These are phyloP conservation scores for Eilema griseolum DNA, from an alignment of 2,888 invertebrate genomes.

Conservation along the genomic window DNA sequence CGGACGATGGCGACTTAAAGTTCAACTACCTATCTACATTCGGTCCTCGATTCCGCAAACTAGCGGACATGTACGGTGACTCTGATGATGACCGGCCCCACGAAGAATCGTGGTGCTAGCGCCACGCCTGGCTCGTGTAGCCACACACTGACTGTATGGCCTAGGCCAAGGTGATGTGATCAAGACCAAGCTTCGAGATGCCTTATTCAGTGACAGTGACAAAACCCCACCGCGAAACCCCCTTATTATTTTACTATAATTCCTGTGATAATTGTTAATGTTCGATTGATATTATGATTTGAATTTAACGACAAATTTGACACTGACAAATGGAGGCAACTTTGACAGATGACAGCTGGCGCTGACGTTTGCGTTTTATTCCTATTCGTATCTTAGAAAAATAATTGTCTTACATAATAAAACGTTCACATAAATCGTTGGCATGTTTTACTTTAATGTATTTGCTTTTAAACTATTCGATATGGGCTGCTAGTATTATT, in stretches of 20 bases:
- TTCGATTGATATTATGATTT: slow-evolving; percentile 34
- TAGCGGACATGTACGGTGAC: slow-evolving; percentile 98
- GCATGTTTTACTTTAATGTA: slow-evolving; percentile 11
- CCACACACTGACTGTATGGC: slow-evolving; percentile 58
- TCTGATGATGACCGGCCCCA: slow-evolving; percentile 93
- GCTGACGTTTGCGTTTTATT: slow-evolving; percentile 22
- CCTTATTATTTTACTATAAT: slow-evolving; percentile 22
- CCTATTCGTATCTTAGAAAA: neutral
- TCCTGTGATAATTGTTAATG: slow-evolving; percentile 62
- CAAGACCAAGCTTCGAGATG: slow-evolving; percentile 66
- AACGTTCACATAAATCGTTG: slow-evolving; percentile 11
- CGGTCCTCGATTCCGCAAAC: slow-evolving; percentile 97
- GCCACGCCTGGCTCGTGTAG: slow-evolving; percentile 83
- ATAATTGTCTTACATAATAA: slow-evolving; percentile 11
- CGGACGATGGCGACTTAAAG: slow-evolving; percentile 96
- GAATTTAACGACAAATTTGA: slow-evolving; percentile 28
- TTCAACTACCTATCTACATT: slow-evolving; percentile 98
- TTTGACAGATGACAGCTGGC: slow-evolving; percentile 20
- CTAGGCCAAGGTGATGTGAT: slow-evolving; percentile 47
- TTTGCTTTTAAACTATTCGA: slow-evolving; percentile 10
- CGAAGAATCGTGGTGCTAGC: slow-evolving; percentile 95
- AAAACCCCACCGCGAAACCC: slow-evolving; percentile 60
- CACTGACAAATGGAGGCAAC: slow-evolving; percentile 19
- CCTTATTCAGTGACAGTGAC: slow-evolving; percentile 57
- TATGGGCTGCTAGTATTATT: slow-evolving; percentile 12